A percentile compares a stretch with the other conserved stretches of the same genome.
These are phyloP conservation scores for Acrobasis consociella DNA, from an alignment of 2,888 invertebrate genomes.

Conservation along the genomic window DNA sequence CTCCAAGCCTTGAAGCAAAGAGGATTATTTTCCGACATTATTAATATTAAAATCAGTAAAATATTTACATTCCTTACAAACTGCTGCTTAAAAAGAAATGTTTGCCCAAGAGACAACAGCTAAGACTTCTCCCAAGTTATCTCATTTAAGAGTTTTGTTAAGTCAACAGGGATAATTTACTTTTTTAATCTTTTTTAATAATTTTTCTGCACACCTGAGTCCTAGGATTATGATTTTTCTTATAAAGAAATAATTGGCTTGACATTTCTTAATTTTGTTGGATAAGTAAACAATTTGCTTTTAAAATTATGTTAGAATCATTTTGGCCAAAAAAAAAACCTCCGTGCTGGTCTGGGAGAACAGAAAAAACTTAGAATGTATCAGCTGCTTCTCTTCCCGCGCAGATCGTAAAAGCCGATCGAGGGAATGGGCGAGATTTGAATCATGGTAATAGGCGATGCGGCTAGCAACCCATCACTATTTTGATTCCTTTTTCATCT, in stretches of 20 bases:
- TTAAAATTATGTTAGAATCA: too few relatives aligned
- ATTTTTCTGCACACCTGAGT: neutral
- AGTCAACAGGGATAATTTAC: neutral
- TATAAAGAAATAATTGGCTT: neutral
- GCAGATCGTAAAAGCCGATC: too few relatives aligned
- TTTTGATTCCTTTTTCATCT: too few relatives aligned
- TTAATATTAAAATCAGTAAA: conserved; percentile 29
- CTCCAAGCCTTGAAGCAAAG: conserved; percentile 6
- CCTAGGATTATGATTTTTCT: neutral
- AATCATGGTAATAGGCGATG: too few relatives aligned
- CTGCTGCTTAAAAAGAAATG: conserved; percentile 9
- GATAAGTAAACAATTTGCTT: too few relatives aligned
- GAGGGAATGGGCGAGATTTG: too few relatives aligned
- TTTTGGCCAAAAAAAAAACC: too few relatives aligned
- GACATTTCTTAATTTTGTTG: too few relatives aligned
- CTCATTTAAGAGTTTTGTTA: neutral
- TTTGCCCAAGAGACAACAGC: conserved; percentile 4
- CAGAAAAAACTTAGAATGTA: too few relatives aligned
- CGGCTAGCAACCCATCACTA: too few relatives aligned
- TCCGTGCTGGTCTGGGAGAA: too few relatives aligned
- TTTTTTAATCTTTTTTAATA: conserved; percentile 1
- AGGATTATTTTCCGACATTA: conserved; percentile 26
- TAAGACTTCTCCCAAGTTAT: neutral
- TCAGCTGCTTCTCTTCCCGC: too few relatives aligned
- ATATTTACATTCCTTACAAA: conserved; percentile 26